phyloP scores from a whole-genome alignment of 2,797 vertebrate species.

The Eulemur rubriventer region DNA sequence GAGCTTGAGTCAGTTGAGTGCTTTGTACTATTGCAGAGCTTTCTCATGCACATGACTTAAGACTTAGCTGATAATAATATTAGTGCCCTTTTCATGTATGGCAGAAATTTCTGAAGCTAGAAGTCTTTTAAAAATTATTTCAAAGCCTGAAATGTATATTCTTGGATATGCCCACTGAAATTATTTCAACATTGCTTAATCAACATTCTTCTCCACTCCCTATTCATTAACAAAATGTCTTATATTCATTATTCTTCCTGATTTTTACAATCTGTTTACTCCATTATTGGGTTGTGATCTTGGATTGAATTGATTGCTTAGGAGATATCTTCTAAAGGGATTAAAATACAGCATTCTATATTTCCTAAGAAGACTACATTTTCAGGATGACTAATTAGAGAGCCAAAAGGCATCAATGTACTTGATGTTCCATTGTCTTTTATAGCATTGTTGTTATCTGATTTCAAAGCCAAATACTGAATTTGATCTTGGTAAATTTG shows the following conservation, averaged over 20 bases:
- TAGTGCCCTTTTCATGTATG: background rate
- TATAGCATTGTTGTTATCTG: background rate
- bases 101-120: conserved; percentile 12
- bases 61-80: background rate
- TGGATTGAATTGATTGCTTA: background rate
- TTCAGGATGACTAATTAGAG: background rate
- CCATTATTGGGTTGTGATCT: background rate
- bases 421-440: background rate
- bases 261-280: conserved; percentile 54
- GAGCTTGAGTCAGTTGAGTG: background rate
- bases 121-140: conserved; percentile 53
- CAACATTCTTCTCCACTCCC: background rate
- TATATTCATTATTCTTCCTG: background rate
- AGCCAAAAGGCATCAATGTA: background rate
- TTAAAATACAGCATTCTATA: rapidly evolving
- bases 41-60: background rate
- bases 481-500: conserved; percentile 44
- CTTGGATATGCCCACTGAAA: background rate
- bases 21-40: background rate
- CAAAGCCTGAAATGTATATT: conserved; percentile 23
- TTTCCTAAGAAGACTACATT: background rate
- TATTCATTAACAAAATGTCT: conserved; percentile 3
- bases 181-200: background rate
- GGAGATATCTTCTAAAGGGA: background rate
- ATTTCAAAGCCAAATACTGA: conserved; percentile 49